phyloP scores from a whole-genome alignment of 2,888 invertebrate genomes.

The Apodemia duryi region DNA sequence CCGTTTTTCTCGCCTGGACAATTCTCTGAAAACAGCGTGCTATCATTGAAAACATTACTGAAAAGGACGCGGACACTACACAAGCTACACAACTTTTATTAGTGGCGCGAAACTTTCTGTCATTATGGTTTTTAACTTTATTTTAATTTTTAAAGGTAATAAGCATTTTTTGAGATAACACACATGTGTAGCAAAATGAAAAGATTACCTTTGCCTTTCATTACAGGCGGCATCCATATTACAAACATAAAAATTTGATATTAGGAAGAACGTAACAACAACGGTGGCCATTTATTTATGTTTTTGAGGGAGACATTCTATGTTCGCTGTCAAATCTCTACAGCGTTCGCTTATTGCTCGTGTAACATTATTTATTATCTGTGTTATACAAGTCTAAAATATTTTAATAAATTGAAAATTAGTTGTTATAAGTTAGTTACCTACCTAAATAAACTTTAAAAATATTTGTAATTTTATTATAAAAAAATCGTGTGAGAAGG shows the following conservation, averaged over 20 bases:
- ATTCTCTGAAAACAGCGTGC: constrained; percentile 58
- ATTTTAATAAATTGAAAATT: background rate
- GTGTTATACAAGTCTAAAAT: background rate
- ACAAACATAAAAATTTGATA: constrained; percentile 59
- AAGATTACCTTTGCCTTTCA: constrained; percentile 37
- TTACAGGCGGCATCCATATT: constrained; percentile 70
- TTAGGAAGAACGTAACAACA: constrained; percentile 69
- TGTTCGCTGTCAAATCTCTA: constrained; percentile 16
- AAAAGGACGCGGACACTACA: constrained; percentile 46
- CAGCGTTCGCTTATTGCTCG: constrained; percentile 7
- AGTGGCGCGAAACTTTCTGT: constrained; percentile 73
- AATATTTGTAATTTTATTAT: no score
- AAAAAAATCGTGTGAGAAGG: no score
- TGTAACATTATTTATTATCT: constrained; percentile 8
- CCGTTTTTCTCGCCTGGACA: constrained; percentile 55
- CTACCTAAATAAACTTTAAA: no score
- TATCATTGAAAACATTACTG: constrained; percentile 61
- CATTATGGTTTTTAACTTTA: constrained; percentile 36
- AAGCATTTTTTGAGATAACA: constrained; percentile 27
- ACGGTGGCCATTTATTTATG: constrained; percentile 78
- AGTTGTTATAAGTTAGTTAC: no score
- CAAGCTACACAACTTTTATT: constrained; percentile 35
- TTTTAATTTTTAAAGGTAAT: constrained; percentile 45
- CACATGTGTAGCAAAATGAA: constrained; percentile 14
- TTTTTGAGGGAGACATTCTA: constrained; percentile 63